Evolutionary conservation across 2,888 invertebrate species (phyloP), one percentile per base, ranked within the genome.

Genomic region (Baccha elongata): DNA sequence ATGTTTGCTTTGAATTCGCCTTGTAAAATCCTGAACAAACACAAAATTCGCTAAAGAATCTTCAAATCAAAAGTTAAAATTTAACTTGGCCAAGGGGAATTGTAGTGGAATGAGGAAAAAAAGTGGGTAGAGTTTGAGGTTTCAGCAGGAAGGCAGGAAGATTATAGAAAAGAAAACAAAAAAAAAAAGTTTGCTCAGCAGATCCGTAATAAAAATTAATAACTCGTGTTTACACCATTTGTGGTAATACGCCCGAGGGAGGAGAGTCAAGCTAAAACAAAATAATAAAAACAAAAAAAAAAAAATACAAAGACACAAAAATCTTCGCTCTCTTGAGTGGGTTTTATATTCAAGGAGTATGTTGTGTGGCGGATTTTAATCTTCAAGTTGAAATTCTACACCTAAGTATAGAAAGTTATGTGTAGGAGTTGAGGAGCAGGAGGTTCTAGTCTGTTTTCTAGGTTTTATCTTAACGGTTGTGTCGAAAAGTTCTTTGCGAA

Each of bases 121-220:
- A 40, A 7, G 40, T 29, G 1, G 11, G 6, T 1, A n/a, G n/a
- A n/a, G 23, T 55, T 32, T 11, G 3, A 15, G 15, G 19, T 55
- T 32, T 7, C 2, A 37, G 10, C 23, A 58, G 23, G 23, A 58
- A 19, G 32, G 48, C 26, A 21, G 48, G 23, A 46, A n/a, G n/a
- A n/a, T n/a, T n/a, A n/a, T n/a, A n/a, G n/a, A n/a, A n/a, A n/a
- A n/a, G n/a, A n/a, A n/a, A n/a, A n/a, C n/a, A n/a, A n/a, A n/a
- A n/a, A n/a, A n/a, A n/a, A n/a, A n/a, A n/a, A 64, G 29, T 58
- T 58, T 44, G 58, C 62, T 64, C 64, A 48, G 64, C 64, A 50
- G 55, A 62, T 74, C 64, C 19, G 58, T 74, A 79, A 79, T 79
- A 72, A 67, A 79, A 79, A 72, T 72, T 79, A 79, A 79, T 79